Evolutionary conservation across 2,113 vertebrate genomes (phyloP).

Genomic region (Cyanoderma ruficeps): DNA sequence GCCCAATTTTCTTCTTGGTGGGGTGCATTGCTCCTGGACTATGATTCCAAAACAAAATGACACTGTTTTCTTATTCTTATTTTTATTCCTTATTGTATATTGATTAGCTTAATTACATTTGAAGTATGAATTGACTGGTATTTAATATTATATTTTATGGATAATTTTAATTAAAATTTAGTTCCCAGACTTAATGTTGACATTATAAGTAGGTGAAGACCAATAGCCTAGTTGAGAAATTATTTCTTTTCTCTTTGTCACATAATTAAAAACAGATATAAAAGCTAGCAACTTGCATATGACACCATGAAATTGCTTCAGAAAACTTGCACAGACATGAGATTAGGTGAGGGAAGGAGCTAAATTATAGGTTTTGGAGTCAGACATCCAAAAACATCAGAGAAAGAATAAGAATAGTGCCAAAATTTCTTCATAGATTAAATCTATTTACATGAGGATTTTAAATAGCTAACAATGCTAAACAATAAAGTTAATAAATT

Average conservation of each 20-base stretch:
- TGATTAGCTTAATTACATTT: neutral
- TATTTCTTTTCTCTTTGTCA: neutral
- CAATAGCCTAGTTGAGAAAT: neutral
- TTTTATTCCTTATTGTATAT: neutral
- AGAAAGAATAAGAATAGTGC: neutral
- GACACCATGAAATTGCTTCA: neutral
- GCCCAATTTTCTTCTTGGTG: neutral
- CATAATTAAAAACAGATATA: neutral
- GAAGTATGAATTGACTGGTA: neutral
- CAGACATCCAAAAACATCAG: neutral
- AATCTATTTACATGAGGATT: neutral
- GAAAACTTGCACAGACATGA: neutral
- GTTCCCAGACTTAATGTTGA: neutral
- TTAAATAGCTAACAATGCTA: neutral
- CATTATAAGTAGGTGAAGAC: neutral
- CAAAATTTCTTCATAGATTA: neutral
- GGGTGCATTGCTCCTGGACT: neutral
- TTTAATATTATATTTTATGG: neutral
- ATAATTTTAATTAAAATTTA: neutral
- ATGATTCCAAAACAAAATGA: neutral
- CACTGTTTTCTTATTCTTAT: neutral
- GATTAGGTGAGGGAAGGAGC: neutral
- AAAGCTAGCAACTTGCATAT: neutral
- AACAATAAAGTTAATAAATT: neutral
- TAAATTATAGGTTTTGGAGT: neutral